phyloP scores from a whole-genome alignment of 2,113 vertebrate genomes.

The Serilophus lunatus region DNA sequence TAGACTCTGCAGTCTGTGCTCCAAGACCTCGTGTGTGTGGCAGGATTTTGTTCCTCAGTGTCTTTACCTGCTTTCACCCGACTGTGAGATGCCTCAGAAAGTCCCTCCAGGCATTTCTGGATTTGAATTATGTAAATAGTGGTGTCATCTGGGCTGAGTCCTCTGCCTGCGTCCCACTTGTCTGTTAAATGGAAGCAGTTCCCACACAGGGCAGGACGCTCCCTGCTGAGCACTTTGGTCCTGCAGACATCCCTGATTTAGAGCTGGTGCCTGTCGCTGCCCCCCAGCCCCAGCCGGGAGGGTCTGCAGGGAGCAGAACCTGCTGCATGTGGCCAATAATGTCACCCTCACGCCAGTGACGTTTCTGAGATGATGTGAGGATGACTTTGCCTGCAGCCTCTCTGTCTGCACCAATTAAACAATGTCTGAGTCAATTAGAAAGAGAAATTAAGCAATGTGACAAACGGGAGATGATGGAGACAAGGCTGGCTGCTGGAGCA shows the following conservation, averaged over 20 bases:
- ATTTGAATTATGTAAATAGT: neutral
- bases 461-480: neutral
- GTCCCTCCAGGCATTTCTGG: neutral
- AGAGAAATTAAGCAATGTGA: conserved; percentile 49
- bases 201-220: neutral
- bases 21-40: neutral
- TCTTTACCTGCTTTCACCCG: neutral
- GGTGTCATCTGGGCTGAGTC: neutral
- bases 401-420: conserved; percentile 61
- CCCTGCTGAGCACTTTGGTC: neutral
- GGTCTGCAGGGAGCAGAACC: neutral
- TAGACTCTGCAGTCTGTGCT: neutral
- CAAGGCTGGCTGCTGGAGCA: neutral
- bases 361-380: neutral
- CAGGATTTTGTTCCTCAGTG: neutral
- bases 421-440: conserved; percentile 48
- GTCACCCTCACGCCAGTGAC: neutral
- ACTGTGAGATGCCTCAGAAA: neutral
- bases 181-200: neutral
- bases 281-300: neutral
- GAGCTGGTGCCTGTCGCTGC: neutral
- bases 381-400: conserved; percentile 52
- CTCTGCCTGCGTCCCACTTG: neutral
- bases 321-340: neutral
- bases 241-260: neutral